Evolutionary conservation across 2,113 vertebrate genomes (phyloP).

Genomic region (Agapornis roseicollis): DNA sequence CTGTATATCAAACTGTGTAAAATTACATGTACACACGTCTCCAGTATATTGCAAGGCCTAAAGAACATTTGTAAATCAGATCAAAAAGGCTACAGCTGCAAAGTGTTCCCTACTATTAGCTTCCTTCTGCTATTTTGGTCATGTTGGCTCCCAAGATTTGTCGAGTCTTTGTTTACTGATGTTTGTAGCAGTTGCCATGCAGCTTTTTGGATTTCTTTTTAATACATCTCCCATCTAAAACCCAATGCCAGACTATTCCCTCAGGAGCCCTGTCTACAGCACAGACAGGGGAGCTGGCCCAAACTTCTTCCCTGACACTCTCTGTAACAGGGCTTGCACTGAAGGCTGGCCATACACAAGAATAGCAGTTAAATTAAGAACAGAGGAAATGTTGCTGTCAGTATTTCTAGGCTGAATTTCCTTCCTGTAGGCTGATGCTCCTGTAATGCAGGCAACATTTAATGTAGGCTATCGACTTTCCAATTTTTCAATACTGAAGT

Average conservation of each 20-base stretch:
- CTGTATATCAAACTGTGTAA: not conserved
- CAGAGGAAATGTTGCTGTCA: not conserved
- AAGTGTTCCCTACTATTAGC: not conserved
- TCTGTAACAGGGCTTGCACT: not conserved
- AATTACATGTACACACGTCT: not conserved
- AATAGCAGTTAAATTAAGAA: not conserved
- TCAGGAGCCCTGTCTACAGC: not conserved
- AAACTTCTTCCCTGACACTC: not conserved
- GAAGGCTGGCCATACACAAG: not conserved
- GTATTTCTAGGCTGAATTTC: not conserved
- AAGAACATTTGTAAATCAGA: not conserved
- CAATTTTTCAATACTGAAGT: not conserved
- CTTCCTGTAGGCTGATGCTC: not conserved
- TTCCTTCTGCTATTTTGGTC: not conserved
- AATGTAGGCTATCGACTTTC: not conserved
- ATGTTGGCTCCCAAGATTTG: not conserved
- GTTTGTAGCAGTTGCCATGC: not conserved
- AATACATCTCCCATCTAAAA: not conserved
- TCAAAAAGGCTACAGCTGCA: not conserved
- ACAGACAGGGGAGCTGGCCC: not conserved
- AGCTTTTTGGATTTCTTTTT: not conserved
- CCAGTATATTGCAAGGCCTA: not conserved
- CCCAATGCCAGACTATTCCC: not conserved
- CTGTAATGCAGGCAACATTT: not conserved
- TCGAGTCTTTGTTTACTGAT: conserved; percentile 1